Base-by-base conservation (phyloP, 1,140 invertebrate genomes). In the Callitettix versicolor region DNA sequence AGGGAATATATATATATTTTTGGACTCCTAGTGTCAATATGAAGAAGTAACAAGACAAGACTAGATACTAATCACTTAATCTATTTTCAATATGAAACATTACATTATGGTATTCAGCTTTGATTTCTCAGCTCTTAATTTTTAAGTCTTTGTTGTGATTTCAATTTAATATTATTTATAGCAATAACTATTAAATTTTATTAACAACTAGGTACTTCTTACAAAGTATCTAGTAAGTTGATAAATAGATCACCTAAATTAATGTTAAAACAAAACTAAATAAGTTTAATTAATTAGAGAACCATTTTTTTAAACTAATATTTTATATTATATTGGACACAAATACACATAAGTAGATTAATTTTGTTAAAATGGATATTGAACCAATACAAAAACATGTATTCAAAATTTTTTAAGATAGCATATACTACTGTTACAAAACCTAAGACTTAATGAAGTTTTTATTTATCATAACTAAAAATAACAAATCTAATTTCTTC, bases 1-100 rank as follows among this genome's bases (percentile, higher is more conserved):
- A 51, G 48, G 46, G 48, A 38, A 30, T 51, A 51, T 33, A 3
- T 49, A 2, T 49, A 21, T 38, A 9, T 30, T 30, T 30, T 30
- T 30, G 26, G 26, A 30, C 26, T 30, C 26, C 48, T 9, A 51
- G 34, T 38, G 48, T 30, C 34, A 15, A 51, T 51, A 51, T 51
- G 48, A 51, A 51, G 48, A 51, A 51, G 48, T 51, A 51, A 51
- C 48, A 51, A 51, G 47, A 49, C 47, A 33, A 49, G 48, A 51
- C 17, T 38, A 20, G 15, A 20, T 17, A 51, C 48, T 26, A 26
- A 38, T 51, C 26, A 30, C 26, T 30, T 30, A 30, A 30, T 30
- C 26, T 30, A 30, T 30, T 30, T 30, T 30, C 26, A 30, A 30
- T 30, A 30, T 30, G 26, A 30, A 30, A 30, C 26, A 30, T 30